Percentiles rank a stretch among this genome's conserved stretches.
These are phyloP conservation scores for Tenthredo scrophulariae DNA, from an alignment of 2,888 invertebrate species.

Conservation along the genomic window DNA sequence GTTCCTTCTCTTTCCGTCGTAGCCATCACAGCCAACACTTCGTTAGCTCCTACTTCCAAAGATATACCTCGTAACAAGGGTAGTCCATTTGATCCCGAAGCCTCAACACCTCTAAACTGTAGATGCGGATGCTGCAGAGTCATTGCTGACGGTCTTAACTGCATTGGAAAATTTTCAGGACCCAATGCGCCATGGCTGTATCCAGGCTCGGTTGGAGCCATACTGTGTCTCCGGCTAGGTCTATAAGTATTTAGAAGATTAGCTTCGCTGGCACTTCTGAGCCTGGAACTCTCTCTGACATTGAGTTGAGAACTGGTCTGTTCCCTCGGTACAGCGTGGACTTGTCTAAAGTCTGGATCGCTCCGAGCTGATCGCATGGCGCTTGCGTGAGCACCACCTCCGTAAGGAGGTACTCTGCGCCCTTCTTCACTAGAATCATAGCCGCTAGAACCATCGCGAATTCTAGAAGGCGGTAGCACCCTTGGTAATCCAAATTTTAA, in stretches of 20 bases:
- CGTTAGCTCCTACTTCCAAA: slow-evolving; percentile 94
- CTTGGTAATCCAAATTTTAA: slow-evolving; percentile 95
- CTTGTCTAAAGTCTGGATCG: slow-evolving; percentile 87
- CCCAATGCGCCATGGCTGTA: slow-evolving; percentile 66
- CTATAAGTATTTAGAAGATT: slow-evolving; percentile 82
- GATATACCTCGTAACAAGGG: slow-evolving; percentile 86
- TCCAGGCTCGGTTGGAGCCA: slow-evolving; percentile 75
- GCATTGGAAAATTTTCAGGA: slow-evolving; percentile 61
- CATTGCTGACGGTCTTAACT: slow-evolving; percentile 59
- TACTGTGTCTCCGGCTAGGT: slow-evolving; percentile 73
- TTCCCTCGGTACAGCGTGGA: slow-evolving; percentile 72
- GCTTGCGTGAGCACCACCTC: slow-evolving; percentile 82
- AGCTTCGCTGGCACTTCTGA: slow-evolving; percentile 89
- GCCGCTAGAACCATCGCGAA: slow-evolving; percentile 92
- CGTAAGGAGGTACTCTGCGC: slow-evolving; percentile 67
- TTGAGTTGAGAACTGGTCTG: slow-evolving; percentile 71
- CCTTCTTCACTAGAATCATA: slow-evolving; percentile 92
- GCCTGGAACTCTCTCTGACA: slow-evolving; percentile 68
- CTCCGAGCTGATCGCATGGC: slow-evolving; percentile 87
- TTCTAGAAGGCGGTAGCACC: slow-evolving; percentile 88
- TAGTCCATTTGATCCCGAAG: slow-evolving; percentile 66
- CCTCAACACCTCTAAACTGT: slow-evolving; percentile 73
- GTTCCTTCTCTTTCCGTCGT: slow-evolving; percentile 93
- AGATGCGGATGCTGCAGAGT: slow-evolving; percentile 73
- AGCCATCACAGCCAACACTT: slow-evolving; percentile 93